Conservation (phyloP, 2,797 vertebrate species). For the Morelia viridis region DNA sequence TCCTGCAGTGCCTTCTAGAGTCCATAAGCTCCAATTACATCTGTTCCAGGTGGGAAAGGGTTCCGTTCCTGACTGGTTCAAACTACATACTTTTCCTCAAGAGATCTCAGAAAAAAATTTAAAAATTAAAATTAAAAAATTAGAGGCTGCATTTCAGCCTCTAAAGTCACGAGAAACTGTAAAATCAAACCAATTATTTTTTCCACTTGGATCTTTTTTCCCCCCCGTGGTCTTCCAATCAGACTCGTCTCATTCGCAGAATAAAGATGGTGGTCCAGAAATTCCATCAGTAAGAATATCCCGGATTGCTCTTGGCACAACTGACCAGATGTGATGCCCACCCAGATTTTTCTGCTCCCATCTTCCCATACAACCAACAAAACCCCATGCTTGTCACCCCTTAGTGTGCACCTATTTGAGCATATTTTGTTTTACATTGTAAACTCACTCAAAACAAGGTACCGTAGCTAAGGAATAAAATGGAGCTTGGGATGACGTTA, state of each 20-base stretch:
- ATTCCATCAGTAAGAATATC: not conserved
- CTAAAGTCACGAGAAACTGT: not conserved
- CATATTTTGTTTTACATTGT: no score
- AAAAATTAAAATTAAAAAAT: no score
- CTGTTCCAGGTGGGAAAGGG: no score
- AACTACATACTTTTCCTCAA: not conserved
- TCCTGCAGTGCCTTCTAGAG: conserved; percentile 14
- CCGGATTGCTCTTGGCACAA: not conserved
- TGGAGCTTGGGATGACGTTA: not conserved
- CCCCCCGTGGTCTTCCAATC: not conserved
- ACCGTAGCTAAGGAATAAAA: not conserved
- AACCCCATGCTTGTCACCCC: no score
- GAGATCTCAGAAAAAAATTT: not conserved
- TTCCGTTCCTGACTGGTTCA: not conserved
- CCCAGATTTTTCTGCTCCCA: not conserved
- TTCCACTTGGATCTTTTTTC: not conserved
- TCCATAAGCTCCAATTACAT: not conserved
- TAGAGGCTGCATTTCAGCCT: not conserved
- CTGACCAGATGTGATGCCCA: not conserved
- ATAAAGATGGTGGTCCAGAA: not conserved
- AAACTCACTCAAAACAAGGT: no score
- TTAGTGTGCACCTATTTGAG: no score
- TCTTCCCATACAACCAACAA: no score
- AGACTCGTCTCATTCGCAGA: not conserved
- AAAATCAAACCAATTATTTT: not conserved